Conservation (phyloP, 2,113 vertebrate genomes). For the Leuciscus idus region DNA sequence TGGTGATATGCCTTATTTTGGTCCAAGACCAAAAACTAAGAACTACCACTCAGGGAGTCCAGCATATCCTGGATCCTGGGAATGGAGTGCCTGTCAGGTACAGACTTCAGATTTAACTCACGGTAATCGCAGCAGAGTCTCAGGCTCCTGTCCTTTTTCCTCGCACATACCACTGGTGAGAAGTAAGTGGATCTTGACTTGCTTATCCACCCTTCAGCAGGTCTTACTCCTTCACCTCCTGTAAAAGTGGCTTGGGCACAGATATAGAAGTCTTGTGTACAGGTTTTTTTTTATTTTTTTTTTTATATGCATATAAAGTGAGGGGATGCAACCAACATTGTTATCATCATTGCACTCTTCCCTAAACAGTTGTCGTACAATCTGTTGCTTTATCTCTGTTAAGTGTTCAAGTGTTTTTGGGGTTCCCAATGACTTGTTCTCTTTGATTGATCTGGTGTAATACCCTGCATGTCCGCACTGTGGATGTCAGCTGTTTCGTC, state of each 20-base stretch:
- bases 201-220: too few relatives aligned
- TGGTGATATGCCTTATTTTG: too few relatives aligned
- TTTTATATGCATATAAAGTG: constrained; percentile 25
- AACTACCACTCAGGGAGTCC: too few relatives aligned
- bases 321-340: constrained; percentile 18
- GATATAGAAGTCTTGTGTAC: constrained; percentile 17
- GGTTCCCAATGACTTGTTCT: neutral
- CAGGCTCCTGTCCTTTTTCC: too few relatives aligned
- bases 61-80: too few relatives aligned
- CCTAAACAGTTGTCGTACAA: neutral
- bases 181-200: too few relatives aligned
- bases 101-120: too few relatives aligned
- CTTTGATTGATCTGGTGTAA: neutral
- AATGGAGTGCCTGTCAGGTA: too few relatives aligned
- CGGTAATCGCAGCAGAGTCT: too few relatives aligned
- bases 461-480: neutral
- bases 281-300: neutral
- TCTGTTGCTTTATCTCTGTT: neutral
- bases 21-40: too few relatives aligned
- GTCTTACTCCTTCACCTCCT: constrained; percentile 28
- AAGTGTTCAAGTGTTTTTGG: constrained; percentile 8
- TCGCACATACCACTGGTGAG: too few relatives aligned
- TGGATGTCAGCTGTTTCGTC: neutral
- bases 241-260: constrained; percentile 24
- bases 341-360: constrained; percentile 47